phyloP scores from a whole-genome alignment of 30 jellyfish, hydroid and myxozoan genomes.

The Rhopilema esculentum region DNA sequence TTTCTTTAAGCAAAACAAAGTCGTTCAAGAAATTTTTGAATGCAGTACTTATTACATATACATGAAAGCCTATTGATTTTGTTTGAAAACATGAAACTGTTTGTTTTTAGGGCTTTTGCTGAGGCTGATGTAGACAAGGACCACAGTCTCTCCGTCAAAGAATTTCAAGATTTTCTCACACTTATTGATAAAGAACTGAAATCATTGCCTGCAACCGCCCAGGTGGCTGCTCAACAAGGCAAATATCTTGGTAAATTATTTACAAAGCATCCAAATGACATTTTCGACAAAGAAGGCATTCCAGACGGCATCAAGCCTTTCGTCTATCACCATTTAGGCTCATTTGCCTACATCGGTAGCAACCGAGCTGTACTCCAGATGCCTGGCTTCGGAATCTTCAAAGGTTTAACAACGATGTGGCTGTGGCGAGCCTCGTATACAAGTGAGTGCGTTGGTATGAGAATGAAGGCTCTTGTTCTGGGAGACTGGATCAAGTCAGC shows the following conservation, averaged over 20 bases:
- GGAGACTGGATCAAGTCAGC: constrained; percentile 94
- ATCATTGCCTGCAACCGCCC: constrained; percentile 94
- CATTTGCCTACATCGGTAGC: constrained; percentile 92
- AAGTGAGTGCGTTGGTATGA: constrained; percentile 84
- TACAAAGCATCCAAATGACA: constrained; percentile 34
- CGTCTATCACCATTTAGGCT: constrained; percentile 85
- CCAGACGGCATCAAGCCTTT: constrained; percentile 66
- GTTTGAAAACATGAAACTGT: too few species aligned
- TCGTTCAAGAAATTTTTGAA: neutral
- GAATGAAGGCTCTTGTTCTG: constrained; percentile 87
- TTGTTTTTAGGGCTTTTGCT: constrained; percentile 70
- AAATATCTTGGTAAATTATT: constrained; percentile 88
- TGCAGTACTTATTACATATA: neutral
- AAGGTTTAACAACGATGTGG: constrained; percentile 93
- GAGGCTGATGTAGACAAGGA: constrained; percentile 75
- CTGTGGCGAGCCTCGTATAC: constrained; percentile 95
- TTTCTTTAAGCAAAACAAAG: neutral
- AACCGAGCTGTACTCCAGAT: constrained; percentile 91
- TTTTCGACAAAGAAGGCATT: constrained; percentile 20
- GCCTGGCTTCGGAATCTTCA: constrained; percentile 87
- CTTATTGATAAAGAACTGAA: constrained; percentile 74
- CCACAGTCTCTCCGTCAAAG: constrained; percentile 62
- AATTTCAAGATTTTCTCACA: constrained; percentile 61
- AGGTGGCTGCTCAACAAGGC: constrained; percentile 97
- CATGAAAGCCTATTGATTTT: too few species aligned